Evolutionary conservation across 2,113 vertebrate genomes (phyloP), one percentile per base, ranked within the genome.

Genomic region (Naja naja): DNA sequence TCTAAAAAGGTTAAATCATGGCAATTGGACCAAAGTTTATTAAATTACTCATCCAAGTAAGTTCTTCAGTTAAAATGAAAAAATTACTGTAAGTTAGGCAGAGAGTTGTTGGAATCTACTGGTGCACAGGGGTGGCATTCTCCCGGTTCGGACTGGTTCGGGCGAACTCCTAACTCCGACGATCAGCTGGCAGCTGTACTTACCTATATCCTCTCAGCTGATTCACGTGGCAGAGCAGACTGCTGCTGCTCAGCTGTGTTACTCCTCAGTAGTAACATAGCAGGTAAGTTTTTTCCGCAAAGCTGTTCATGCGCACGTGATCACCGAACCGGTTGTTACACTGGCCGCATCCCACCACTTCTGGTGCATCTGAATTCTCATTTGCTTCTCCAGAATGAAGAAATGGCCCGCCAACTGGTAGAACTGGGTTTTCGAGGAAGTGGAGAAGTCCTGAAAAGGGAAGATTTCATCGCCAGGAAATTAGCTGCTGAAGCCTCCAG

Each of bases 381-480:
- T 49, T 45, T 10, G 25, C 30, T 64, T 93, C 92, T 47, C 7
- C 93, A 99, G 98, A 98, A 97, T 94, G 96, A 98, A 96, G 97
- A 96, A 91, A 92, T 98, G 95, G 98, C 97, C 43, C 98, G 97
- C 91, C 98, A 98, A 97, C 91, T 98, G 97, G 98, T 98, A 97
- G 98, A 99, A 96, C 96, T 97, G 69, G 98, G 98, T 93, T 97
- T 98, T 97, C 93, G 97, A 56, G 98, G 98, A 88, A 98, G 97
- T 1, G 96, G 97, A 23, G 96, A 97, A 89, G 97, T 98, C 85
- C 95, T 98, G 92, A 98, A 96, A 94, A 97, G 97, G 93, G 97
- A 98, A 96, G 98, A 98, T 91, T 98, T 98, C 52, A 96, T 98
- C 96, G 97, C 97, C 88, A 97, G 94, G 94, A 99, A 98, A 94